phyloP scores from a whole-genome alignment of 2,113 vertebrate genomes.

The Callaeas wilsoni region DNA sequence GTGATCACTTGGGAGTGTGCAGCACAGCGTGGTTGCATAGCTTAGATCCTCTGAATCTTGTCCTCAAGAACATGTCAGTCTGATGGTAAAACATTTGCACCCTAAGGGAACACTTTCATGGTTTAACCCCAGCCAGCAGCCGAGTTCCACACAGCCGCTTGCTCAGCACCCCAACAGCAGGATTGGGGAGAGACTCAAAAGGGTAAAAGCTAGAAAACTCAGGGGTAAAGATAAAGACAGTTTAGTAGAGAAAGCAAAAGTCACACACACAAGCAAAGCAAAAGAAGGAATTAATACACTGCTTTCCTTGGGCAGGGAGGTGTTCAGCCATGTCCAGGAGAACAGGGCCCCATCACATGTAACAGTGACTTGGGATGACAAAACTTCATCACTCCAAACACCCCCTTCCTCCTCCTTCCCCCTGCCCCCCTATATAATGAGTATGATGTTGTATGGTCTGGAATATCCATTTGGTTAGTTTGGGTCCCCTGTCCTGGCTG shows the following conservation, averaged over 20 bases:
- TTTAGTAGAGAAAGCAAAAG: neutral
- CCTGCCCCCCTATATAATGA: neutral
- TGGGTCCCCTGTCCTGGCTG: neutral
- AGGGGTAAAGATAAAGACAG: neutral
- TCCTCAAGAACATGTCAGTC: neutral
- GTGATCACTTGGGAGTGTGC: neutral
- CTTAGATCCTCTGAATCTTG: neutral
- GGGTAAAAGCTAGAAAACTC: neutral
- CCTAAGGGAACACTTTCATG: neutral
- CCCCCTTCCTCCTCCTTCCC: neutral
- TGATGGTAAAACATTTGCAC: neutral
- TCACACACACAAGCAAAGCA: neutral
- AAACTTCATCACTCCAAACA: neutral
- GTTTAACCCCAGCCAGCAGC: neutral
- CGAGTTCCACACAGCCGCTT: accelerated
- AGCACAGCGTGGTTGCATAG: neutral
- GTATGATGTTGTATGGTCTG: neutral
- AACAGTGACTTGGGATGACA: neutral
- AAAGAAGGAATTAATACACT: neutral
- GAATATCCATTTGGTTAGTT: neutral
- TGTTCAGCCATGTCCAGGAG: neutral
- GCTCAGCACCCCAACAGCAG: neutral
- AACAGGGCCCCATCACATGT: neutral
- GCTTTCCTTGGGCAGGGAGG: neutral
- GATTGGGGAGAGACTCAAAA: neutral